phyloP scores from a whole-genome alignment of 2,888 invertebrate species.

The Tiphia femorata region DNA sequence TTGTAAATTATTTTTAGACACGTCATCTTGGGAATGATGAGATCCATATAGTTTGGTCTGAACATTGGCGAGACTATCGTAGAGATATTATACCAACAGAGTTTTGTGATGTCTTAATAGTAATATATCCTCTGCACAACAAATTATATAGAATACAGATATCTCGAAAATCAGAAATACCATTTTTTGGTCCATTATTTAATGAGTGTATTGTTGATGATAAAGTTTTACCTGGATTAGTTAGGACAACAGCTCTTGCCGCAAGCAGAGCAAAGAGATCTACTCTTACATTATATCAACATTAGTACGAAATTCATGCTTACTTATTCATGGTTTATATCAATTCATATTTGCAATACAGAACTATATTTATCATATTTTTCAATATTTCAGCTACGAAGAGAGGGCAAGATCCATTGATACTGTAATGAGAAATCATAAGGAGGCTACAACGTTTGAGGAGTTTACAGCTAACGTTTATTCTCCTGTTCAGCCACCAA shows the following conservation, averaged over 20 bases:
- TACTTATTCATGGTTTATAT: not conserved
- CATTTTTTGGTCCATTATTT: slow-evolving; percentile 96
- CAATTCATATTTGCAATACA: not conserved
- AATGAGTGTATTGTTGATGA: slow-evolving; percentile 89
- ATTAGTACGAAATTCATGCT: slow-evolving; percentile 77
- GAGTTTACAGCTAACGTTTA: slow-evolving; percentile 83
- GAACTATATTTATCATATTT: too few relatives aligned
- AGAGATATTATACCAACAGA: slow-evolving; percentile 98
- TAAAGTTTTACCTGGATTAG: slow-evolving; percentile 83
- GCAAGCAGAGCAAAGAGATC: slow-evolving; percentile 93
- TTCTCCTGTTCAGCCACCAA: slow-evolving; percentile 75
- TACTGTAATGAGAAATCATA: slow-evolving; percentile 87
- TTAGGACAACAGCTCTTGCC: slow-evolving; percentile 90
- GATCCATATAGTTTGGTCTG: slow-evolving; percentile 99
- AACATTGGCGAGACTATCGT: slow-evolving; percentile 94
- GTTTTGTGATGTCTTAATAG: slow-evolving; percentile 98
- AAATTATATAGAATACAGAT: slow-evolving; percentile 91
- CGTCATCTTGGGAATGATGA: slow-evolving; percentile 98
- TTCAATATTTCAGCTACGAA: slow-evolving; percentile 79
- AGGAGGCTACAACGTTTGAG: slow-evolving; percentile 91
- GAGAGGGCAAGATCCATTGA: slow-evolving; percentile 89
- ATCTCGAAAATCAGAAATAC: slow-evolving; percentile 76
- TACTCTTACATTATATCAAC: slow-evolving; percentile 90
- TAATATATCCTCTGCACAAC: slow-evolving; percentile 92
- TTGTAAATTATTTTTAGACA: slow-evolving; percentile 73